These are phyloP conservation scores for Toxotes jaculatrix DNA, from an alignment of 2,113 vertebrate genomes.

Conservation along the genomic window DNA sequence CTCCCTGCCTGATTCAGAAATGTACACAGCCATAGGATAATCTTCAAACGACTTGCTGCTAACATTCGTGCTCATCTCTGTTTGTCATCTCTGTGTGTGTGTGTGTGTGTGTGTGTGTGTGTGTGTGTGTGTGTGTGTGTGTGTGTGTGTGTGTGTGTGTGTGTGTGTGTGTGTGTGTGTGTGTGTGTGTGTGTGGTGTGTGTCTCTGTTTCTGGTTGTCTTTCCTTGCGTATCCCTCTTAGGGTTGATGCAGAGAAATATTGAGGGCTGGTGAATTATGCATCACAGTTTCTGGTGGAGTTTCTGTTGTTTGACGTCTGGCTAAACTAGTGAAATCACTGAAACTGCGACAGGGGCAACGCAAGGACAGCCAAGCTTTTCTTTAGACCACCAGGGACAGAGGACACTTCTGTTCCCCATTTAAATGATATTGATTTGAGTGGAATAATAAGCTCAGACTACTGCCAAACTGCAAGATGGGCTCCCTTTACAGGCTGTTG, in stretches of 20 bases:
- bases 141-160: slow-evolving; percentile 8
- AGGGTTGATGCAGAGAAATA: slow-evolving; percentile 34
- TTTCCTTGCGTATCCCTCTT: slow-evolving; percentile 13
- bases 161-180: slow-evolving; percentile 9
- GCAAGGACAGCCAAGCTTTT: slow-evolving; percentile 29
- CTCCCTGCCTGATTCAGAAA: slow-evolving; percentile 36
- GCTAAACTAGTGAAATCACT: slow-evolving; percentile 38
- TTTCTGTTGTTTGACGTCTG: slow-evolving; percentile 38
- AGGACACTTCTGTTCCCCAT: slow-evolving; percentile 11
- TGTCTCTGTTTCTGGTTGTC: slow-evolving; percentile 18
- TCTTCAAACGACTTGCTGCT: slow-evolving; percentile 43
- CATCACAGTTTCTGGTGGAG: slow-evolving; percentile 12
- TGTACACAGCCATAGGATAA: slow-evolving; percentile 61
- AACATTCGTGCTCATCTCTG: slow-evolving; percentile 24
- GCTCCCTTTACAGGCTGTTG: slow-evolving; percentile 22
- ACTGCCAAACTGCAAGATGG: slow-evolving; percentile 16
- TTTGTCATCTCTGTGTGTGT: not conserved
- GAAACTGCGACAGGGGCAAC: not conserved
- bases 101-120: slow-evolving; percentile 11
- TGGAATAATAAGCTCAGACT: slow-evolving; percentile 16
- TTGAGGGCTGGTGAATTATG: slow-evolving; percentile 44
- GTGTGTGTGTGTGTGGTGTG: not conserved
- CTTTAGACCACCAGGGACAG: slow-evolving; percentile 20
- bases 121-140: slow-evolving; percentile 27
- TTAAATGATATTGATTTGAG: slow-evolving; percentile 29